Base-by-base conservation (phyloP, 2,113 vertebrate species). In the Pao palembangensis region DNA sequence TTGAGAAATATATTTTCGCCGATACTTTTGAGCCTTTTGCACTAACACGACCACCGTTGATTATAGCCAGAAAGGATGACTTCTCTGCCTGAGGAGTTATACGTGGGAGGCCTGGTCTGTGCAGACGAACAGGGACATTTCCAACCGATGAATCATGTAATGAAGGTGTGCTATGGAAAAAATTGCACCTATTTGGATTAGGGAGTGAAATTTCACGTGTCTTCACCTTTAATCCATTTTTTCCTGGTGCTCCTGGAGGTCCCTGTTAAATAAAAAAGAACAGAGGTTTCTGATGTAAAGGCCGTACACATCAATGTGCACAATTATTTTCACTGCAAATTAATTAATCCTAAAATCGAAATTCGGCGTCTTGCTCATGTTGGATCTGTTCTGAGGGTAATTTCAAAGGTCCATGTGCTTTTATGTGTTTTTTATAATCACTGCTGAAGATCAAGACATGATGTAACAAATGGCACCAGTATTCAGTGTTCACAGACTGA, bases 151-250 rank as follows among this genome's bases (percentile, higher is more conserved):
- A n/a, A 18, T 53, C 12, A 1, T 58, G 23, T n/a, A 52, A 20
- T 23, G 17, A 56, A 44, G n/a, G 3, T 50, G 16, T 23, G 41
- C 51, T 43, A 34, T 12, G 8, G 52, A 51, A 51, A 47, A 8
- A 58, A 67, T 46, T 4, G 19, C 2, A 19, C 6, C 18, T 19
- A 19, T 19, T 44, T 5, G 14, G n/a, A 51, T 23, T 6, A 51
- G 20, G 3, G 5, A 15, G 21, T 15, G 21, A 8, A 23, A 23
- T 13, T n/a, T 6, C 3, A 6, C 3, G 11, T n/a, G 64, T 65
- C 21, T 75, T 80, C 70, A 98, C 96, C 94, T 98, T 98, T 64
- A 89, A 80, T 17, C 95, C 96, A 7, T 94, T 92, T 86, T 88
- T 94, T 76, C 96, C 96, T 1, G 94, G 92, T 50, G 96, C 94